phyloP scores from a whole-genome alignment of 2,113 vertebrate species.

The Hippolais icterina region DNA sequence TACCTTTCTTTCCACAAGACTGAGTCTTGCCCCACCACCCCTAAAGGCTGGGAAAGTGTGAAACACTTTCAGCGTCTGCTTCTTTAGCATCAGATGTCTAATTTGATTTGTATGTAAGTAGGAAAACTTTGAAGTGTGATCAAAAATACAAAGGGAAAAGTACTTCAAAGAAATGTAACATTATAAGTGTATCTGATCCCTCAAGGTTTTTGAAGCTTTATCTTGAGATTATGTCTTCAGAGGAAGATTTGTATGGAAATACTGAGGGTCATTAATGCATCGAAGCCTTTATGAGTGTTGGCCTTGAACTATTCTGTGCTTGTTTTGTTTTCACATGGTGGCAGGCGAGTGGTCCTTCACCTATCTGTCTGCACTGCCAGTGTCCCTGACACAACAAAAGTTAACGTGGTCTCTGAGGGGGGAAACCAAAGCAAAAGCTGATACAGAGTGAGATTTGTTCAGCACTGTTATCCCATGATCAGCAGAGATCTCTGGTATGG shows the following conservation, averaged over 20 bases:
- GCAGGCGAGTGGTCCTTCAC: fast-evolving
- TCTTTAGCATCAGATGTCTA: not conserved
- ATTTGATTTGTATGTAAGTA: not conserved
- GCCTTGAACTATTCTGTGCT: not conserved
- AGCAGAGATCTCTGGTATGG: not conserved
- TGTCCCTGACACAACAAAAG: not conserved
- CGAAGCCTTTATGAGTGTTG: not conserved
- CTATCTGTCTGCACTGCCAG: not conserved
- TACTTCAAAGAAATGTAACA: constrained; percentile 40
- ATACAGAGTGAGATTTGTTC: not conserved
- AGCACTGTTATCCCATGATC: not conserved
- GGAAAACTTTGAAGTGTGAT: constrained; percentile 12
- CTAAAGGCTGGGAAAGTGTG: not conserved
- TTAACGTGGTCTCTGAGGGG: fast-evolving
- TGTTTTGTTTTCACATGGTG: not conserved
- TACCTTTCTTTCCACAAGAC: not conserved
- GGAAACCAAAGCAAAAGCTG: not conserved
- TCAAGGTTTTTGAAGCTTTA: constrained; percentile 17
- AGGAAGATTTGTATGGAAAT: constrained; percentile 6
- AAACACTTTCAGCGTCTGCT: not conserved
- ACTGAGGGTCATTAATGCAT: not conserved
- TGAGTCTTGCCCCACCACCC: not conserved
- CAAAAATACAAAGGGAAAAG: not conserved
- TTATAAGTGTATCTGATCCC: constrained; percentile 15
- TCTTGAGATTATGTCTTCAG: not conserved